These are phyloP conservation scores for Sigmodon hispidus DNA, from an alignment of 2,113 vertebrate genomes.

Conservation along the genomic window DNA sequence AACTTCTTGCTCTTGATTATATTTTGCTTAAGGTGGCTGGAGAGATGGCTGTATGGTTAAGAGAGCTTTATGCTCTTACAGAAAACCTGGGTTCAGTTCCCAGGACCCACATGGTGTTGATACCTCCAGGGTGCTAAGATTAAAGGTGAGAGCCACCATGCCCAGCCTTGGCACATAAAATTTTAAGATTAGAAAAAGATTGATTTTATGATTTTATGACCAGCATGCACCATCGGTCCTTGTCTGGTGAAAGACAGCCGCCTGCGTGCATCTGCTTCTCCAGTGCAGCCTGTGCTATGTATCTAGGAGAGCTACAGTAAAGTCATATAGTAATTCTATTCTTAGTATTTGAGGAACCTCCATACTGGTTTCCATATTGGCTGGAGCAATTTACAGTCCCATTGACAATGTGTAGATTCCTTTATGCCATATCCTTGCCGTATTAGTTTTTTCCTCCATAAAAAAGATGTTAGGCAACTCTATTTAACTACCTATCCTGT, in stretches of 20 bases:
- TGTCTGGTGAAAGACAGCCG: not conserved
- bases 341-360: not conserved
- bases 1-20: conserved; percentile 12
- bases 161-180: not conserved
- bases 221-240: not conserved
- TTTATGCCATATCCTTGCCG: not conserved
- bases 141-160: not conserved
- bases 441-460: not conserved
- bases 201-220: no score
- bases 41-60: not conserved
- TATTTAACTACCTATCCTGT: not conserved
- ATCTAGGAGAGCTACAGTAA: not conserved
- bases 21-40: not conserved
- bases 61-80: not conserved
- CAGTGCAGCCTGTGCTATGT: not conserved
- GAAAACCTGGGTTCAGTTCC: not conserved
- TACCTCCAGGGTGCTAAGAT: not conserved
- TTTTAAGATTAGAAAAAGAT: not conserved
- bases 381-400: not conserved
- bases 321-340: not conserved
- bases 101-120: not conserved
- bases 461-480: not conserved
- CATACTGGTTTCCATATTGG: not conserved
- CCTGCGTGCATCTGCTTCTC: not conserved
- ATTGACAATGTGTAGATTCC: not conserved